Evolutionary conservation across 2,113 vertebrate species (phyloP).

Genomic region (Chaetodon auriga): DNA sequence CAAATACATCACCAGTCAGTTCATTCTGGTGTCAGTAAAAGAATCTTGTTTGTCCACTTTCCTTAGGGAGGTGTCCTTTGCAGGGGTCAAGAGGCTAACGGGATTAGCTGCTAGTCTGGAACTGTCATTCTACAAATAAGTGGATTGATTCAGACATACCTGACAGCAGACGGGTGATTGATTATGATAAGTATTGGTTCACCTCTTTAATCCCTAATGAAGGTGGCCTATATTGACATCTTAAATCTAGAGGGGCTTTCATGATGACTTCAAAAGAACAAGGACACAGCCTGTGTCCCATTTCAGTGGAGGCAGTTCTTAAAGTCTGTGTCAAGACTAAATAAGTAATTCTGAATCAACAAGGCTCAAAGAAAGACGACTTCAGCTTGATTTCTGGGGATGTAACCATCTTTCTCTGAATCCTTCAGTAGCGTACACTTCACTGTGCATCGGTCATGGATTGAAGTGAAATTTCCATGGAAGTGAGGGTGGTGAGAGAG

Average conservation of each 20-base stretch:
- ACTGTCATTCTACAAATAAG: conserved; percentile 36
- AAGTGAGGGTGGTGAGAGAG: no score
- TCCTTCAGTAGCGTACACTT: not conserved
- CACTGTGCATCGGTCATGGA: no score
- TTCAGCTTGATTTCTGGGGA: not conserved
- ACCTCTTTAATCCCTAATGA: conserved; percentile 42
- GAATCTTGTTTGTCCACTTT: not conserved
- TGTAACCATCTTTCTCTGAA: not conserved
- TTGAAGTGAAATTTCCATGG: no score
- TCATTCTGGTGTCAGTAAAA: conserved; percentile 24
- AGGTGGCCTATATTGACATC: conserved; percentile 28
- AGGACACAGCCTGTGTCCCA: not conserved
- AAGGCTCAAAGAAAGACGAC: not conserved
- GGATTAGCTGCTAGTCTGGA: conserved; percentile 51
- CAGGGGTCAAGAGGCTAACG: conserved; percentile 55
- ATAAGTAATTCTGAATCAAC: not conserved
- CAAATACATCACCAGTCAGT: conserved; percentile 1
- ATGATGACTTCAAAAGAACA: not conserved
- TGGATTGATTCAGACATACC: conserved; percentile 22
- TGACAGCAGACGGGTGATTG: conserved; percentile 42
- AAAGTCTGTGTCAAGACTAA: not conserved
- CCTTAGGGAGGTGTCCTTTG: conserved; percentile 31
- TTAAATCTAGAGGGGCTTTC: not conserved
- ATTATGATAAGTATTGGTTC: conserved; percentile 32
- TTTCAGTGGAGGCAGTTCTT: not conserved